Evolutionary conservation across 2,888 invertebrate species (phyloP).

Genomic region (Drosophila mulleri): DNA sequence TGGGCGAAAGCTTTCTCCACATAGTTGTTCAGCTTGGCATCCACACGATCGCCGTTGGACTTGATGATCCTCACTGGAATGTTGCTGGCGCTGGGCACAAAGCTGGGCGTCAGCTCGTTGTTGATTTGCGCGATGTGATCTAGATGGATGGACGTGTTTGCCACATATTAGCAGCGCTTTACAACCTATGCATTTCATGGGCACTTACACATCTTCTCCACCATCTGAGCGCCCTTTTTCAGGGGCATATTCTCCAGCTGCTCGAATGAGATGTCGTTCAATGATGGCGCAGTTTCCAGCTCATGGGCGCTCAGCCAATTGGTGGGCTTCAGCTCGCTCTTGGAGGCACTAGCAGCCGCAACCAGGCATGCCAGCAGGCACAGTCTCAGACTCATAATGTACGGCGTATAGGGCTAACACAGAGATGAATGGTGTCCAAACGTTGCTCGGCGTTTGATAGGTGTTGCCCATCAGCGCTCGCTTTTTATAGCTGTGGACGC

Average conservation of each 20-base stretch:
- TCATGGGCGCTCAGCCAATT: constrained; percentile 70
- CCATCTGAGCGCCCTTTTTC: constrained; percentile 70
- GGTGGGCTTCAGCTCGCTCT: constrained; percentile 67
- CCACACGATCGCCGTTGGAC: constrained; percentile 67
- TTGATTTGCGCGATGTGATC: constrained; percentile 73
- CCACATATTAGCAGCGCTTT: neutral
- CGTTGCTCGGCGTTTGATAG: constrained; percentile 71
- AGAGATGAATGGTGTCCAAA: constrained; percentile 65
- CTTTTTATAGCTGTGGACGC: constrained; percentile 57
- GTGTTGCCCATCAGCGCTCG: neutral
- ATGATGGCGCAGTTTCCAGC: constrained; percentile 73
- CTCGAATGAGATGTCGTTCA: constrained; percentile 71
- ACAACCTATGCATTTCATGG: neutral
- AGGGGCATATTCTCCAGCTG: constrained; percentile 73
- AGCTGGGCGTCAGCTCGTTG: constrained; percentile 60
- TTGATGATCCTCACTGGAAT: constrained; percentile 72
- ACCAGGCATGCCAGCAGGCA: constrained; percentile 75
- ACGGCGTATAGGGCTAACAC: constrained; percentile 1
- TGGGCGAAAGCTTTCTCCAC: constrained; percentile 57
- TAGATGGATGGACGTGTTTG: constrained; percentile 11
- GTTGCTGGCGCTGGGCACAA: constrained; percentile 78
- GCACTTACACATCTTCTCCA: constrained; percentile 75
- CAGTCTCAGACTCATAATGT: constrained; percentile 60
- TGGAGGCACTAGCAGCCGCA: constrained; percentile 58
- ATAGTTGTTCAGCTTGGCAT: constrained; percentile 71